Percentiles rank a stretch among this genome's conserved stretches.
Evolutionary conservation across 2,888 invertebrate genomes (phyloP).

Genomic region (Pristionchus exspectatus): DNA sequence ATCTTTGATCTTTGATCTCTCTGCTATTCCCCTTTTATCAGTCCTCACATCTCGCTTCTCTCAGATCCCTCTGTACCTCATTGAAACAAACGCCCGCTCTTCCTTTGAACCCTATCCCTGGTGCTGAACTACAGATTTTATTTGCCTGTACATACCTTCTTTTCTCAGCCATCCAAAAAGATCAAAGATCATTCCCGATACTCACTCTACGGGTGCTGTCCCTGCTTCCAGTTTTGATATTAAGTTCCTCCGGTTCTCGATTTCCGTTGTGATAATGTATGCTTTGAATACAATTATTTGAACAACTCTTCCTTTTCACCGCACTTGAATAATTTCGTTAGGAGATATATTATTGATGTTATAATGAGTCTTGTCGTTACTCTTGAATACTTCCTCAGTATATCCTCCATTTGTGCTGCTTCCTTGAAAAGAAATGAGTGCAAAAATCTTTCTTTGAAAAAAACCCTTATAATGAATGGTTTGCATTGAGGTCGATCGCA

Average conservation of each 20-base stretch:
- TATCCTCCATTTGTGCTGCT: no score
- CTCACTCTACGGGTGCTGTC: not conserved
- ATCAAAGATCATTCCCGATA: conserved; percentile 30
- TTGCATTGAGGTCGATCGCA: not conserved
- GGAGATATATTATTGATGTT: no score
- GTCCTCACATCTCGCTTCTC: not conserved
- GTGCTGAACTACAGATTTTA: not conserved
- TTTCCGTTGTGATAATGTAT: conserved; percentile 4
- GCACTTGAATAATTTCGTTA: not conserved
- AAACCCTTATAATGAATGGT: no score
- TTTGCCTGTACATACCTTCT: not conserved
- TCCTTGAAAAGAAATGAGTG: no score
- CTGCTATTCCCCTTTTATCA: not conserved
- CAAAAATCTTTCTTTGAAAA: no score
- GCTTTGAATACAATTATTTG: not conserved
- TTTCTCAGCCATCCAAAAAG: not conserved
- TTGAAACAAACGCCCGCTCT: not conserved
- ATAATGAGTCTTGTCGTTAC: no score
- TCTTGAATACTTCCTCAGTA: no score
- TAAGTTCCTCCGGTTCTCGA: not conserved
- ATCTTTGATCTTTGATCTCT: conserved; percentile 1
- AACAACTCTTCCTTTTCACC: not conserved
- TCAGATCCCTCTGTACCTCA: not conserved
- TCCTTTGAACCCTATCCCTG: not conserved
- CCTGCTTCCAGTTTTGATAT: conserved; percentile 14